phyloP scores from a whole-genome alignment of 1,140 invertebrate genomes.

The Nephila pilipes region DNA sequence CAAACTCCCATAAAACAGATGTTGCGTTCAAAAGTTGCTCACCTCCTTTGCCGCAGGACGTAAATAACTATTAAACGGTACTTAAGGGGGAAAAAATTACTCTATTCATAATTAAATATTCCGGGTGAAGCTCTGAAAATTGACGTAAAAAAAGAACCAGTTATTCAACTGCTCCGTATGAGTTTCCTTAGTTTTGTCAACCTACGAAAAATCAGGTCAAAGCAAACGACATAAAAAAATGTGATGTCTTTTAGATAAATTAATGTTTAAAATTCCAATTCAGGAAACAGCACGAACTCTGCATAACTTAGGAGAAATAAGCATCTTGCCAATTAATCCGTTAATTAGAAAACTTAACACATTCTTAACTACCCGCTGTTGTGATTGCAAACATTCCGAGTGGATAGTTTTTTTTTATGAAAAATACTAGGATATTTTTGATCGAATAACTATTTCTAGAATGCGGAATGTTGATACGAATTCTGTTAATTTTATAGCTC shows the following conservation, averaged over 20 bases:
- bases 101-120: background rate
- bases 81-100: background rate
- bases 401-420: background rate
- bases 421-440: background rate
- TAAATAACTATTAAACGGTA: background rate
- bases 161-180: background rate
- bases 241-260: background rate
- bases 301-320: background rate
- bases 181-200: background rate
- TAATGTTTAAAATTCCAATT: slow-evolving; percentile 2
- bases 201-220: slow-evolving; percentile 8
- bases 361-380: background rate
- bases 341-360: background rate
- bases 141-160: background rate
- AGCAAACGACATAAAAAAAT: slow-evolving; percentile 30
- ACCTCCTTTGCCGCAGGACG: background rate
- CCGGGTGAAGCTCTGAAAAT: background rate
- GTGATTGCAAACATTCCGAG: background rate
- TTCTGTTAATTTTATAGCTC: background rate
- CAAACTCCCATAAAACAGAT: background rate
- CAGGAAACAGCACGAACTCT: background rate
- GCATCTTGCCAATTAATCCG: background rate
- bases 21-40: background rate
- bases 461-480: background rate
- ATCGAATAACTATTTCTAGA: background rate